Evolutionary conservation across 2,888 invertebrate species (phyloP).

Genomic region (Bruchidius siliquastri): DNA sequence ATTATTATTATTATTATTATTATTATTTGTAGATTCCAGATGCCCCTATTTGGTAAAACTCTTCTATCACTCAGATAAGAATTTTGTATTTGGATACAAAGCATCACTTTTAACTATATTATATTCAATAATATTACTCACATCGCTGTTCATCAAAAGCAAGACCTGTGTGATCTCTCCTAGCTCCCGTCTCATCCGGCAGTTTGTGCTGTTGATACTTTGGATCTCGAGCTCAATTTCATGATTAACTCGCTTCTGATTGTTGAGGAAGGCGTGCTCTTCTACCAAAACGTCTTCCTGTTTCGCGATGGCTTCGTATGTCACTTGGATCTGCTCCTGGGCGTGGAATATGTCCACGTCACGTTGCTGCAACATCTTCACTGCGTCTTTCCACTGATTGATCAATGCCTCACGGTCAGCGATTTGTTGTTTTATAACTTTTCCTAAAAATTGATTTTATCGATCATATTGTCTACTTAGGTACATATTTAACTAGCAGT

Average conservation of each 20-base stretch:
- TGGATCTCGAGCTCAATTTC: constrained; percentile 48
- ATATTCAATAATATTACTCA: too few relatives aligned
- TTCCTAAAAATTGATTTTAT: constrained; percentile 27
- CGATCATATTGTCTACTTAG: background rate
- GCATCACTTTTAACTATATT: too few relatives aligned
- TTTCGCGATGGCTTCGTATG: constrained; percentile 38
- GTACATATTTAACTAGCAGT: too few relatives aligned
- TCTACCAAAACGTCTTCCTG: constrained; percentile 55
- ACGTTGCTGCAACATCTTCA: constrained; percentile 64
- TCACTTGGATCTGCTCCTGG: constrained; percentile 32
- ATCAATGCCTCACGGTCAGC: constrained; percentile 65
- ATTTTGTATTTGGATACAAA: too few relatives aligned
- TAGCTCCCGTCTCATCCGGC: constrained; percentile 42
- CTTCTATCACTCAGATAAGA: too few relatives aligned
- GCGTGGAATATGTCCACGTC: constrained; percentile 59
- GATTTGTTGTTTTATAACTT: constrained; percentile 52
- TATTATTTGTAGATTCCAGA: too few relatives aligned
- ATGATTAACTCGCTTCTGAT: constrained; percentile 56
- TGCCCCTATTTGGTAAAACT: too few relatives aligned
- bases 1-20: too few relatives aligned
- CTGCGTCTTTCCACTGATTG: constrained; percentile 67
- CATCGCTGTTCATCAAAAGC: constrained; percentile 46
- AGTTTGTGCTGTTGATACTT: constrained; percentile 43
- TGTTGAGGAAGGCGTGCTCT: constrained; percentile 56
- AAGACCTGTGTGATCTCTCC: constrained; percentile 38